Conservation (phyloP, 2,888 invertebrate species). For the Epinotia nisella region DNA sequence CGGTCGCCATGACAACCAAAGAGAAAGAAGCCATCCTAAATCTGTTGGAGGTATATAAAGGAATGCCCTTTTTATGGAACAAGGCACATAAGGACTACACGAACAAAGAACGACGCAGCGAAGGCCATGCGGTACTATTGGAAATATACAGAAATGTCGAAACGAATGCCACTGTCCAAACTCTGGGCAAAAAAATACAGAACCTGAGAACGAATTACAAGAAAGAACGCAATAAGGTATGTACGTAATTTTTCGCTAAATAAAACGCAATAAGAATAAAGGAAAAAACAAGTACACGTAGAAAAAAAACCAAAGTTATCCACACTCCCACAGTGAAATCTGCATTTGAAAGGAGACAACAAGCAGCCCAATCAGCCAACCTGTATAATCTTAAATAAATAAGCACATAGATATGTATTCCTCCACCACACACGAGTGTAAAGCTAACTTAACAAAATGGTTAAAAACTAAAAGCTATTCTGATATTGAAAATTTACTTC, state of each 20-base stretch:
- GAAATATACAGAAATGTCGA: background rate
- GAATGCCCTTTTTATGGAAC: conserved; percentile 15
- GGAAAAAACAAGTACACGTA: too few relatives aligned
- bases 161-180: background rate
- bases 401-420: too few relatives aligned
- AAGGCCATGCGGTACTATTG: background rate
- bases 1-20: background rate
- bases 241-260: background rate
- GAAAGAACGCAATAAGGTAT: background rate
- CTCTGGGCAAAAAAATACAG: background rate
- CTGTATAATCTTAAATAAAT: too few relatives aligned
- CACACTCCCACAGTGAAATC: too few relatives aligned
- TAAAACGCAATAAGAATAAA: too few relatives aligned
- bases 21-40: conserved; percentile 1
- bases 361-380: too few relatives aligned
- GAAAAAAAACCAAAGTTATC: too few relatives aligned
- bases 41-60: background rate
- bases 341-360: too few relatives aligned
- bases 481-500: too few relatives aligned
- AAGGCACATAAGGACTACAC: background rate
- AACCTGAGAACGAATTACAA: background rate
- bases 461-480: too few relatives aligned
- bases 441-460: too few relatives aligned
- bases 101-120: background rate
- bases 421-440: too few relatives aligned